Base-by-base conservation (phyloP, 1,140 invertebrate genomes). In the Hyposmocoma kahamanoa region DNA sequence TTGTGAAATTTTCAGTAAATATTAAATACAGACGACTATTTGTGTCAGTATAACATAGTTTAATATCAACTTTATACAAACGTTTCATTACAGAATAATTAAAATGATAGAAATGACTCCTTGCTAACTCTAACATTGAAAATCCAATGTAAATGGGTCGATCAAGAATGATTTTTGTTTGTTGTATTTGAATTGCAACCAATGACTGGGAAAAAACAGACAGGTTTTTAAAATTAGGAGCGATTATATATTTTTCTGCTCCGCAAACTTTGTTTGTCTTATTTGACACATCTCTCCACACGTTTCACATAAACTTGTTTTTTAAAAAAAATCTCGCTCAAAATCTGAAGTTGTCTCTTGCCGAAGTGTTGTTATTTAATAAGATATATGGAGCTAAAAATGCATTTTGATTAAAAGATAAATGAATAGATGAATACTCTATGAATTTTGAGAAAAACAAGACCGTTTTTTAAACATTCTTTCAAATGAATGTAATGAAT, bases 201-300 rank as follows among this genome's bases (percentile, higher is more conserved):
- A 74, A 54, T 50, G 74, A 59, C 50, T 76, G 66, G 51, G 67
- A 56, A 52, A 87, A 78, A 19, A 81, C 69, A 10, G 56, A 57
- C 8, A 47, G 34, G 11, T 57, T 62, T 45, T 78, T 47, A 44
- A 75, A 84, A 49, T 73, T 73, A 1, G 73, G 68, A 53, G 72
- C 68, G 2, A 65, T 47, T 10, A 70, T 64, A 4, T 49, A 41
- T 2, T 36, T 54, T 52, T 45, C 42, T 3, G 42, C 32, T 10
- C 49, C 49, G 18, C 10, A 44, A 34, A 22, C n/a, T 30, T 41
- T 42, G 2, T 53, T 53, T 21, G 17, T 47, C 22, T 28, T 38
- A 30, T 44, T 52, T 19, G 8, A 17, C 42, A 43, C 32, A 15
- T 59, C 53, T 1, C 57, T 39, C 56, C 57, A 74, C 38, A 47